phyloP scores from a whole-genome alignment of 2,888 invertebrate species.

The Aspidiotus rigidus region DNA sequence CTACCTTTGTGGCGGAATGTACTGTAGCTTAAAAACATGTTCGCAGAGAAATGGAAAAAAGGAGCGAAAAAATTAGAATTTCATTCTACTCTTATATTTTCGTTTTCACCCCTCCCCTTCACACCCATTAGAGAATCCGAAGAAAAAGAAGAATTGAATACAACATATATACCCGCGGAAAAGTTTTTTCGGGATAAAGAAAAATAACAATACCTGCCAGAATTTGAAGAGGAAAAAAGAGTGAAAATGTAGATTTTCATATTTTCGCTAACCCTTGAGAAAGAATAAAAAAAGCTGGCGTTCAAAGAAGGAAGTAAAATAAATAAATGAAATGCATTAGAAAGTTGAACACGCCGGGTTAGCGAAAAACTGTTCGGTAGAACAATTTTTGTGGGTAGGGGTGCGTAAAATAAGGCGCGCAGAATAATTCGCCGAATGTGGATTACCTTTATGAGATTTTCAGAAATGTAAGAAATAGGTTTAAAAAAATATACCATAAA shows the following conservation, averaged over 20 bases:
- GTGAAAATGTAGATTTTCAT: conserved; percentile 33
- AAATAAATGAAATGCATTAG: conserved; percentile 32
- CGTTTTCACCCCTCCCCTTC: conserved; percentile 11
- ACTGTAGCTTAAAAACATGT: background rate
- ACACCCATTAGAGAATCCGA: conserved; percentile 15
- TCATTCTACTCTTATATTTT: background rate
- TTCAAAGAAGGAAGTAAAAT: conserved; percentile 23
- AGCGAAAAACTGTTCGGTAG: conserved; percentile 17
- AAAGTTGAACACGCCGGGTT: conserved; percentile 27
- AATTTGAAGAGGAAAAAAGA: conserved; percentile 30
- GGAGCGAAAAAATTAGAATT: conserved; percentile 16
- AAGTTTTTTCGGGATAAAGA: conserved; percentile 13
- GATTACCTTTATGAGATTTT: background rate
- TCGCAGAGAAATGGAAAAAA: background rate
- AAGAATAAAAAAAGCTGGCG: background rate
- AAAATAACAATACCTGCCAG: conserved; percentile 33
- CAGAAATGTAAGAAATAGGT: too few relatives aligned
- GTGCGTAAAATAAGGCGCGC: conserved; percentile 14
- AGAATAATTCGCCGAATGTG: background rate
- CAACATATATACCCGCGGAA: conserved; percentile 21
- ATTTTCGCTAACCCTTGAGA: conserved; percentile 17
- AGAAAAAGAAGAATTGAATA: conserved; percentile 21
- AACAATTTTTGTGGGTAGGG: conserved; percentile 23
- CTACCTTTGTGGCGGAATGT: too few relatives aligned
- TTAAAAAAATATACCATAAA: too few relatives aligned